phyloP scores from a whole-genome alignment of 2,888 invertebrate genomes.

The Linhomoeus sp. region DNA sequence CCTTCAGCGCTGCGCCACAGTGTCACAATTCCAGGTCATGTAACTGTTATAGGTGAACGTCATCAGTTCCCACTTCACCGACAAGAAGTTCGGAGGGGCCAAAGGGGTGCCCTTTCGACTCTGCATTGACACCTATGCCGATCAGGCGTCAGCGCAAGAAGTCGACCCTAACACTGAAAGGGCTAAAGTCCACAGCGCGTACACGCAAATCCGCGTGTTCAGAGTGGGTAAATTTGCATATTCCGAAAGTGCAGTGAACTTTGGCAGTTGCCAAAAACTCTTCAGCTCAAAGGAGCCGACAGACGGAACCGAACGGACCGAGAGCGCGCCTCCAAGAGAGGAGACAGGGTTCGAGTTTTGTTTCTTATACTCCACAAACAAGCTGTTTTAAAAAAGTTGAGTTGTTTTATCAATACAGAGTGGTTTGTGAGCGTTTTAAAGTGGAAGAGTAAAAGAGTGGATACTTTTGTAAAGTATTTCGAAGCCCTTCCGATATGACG shows the following conservation, averaged over 20 bases:
- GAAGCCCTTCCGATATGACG: no score
- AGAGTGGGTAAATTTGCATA: constrained; percentile 28
- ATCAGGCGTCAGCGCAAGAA: no score
- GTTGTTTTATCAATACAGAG: no score
- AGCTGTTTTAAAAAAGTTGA: no score
- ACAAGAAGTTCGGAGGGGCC: constrained; percentile 91
- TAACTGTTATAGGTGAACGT: neutral
- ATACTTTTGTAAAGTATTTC: no score
- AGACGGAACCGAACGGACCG: constrained; percentile 88
- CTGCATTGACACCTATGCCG: constrained; percentile 56
- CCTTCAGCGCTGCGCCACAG: no score
- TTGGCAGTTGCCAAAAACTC: neutral
- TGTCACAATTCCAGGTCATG: no score
- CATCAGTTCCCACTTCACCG: constrained; percentile 77
- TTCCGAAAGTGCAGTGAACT: neutral
- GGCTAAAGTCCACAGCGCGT: constrained; percentile 78
- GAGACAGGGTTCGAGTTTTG: no score
- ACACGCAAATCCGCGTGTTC: constrained; percentile 80
- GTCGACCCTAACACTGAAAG: no score
- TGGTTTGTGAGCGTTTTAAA: no score
- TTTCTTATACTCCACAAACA: no score
- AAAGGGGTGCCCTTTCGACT: constrained; percentile 82
- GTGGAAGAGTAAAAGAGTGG: no score
- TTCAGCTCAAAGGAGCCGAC: constrained; percentile 73
- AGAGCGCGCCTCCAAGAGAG: constrained; percentile 62